Evolutionary conservation across 1,140 invertebrate species (phyloP), one percentile per base, ranked within the genome.

Genomic region (Olivierus martensii): DNA sequence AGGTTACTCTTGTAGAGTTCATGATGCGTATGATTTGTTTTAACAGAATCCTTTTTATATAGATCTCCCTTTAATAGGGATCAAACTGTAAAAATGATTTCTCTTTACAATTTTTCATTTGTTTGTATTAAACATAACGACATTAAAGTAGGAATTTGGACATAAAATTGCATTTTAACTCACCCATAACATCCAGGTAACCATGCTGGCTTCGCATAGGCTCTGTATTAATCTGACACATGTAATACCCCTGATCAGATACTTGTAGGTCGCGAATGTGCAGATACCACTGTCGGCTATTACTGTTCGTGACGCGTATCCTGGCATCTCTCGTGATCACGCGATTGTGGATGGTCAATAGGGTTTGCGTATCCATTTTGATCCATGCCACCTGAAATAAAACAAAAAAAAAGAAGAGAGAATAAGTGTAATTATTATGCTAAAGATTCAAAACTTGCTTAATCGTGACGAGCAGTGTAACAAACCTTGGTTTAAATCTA

Each of bases 201-300:
- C 87, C 90, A 59, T 86, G 87, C 66, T 90, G 86, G 18, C 52
- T 59, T 11, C 60, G 59, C 84, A 92, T 90, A 12, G 87, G 86
- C 60, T 88, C 87, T 1, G 91, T 92, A 70, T 95, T 95, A 63
- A 95, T 88, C 73, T 95, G 90, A 68, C 90, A 94, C 84, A 92
- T 91, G 72, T 95, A 95, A 35, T 83, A 76, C 21, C 91, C 91
- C 57, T 84, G 81, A 72, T 96, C 91, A 63, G 84, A 83, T 68
- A 91, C 82, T 57, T 89, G 81, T 19, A 93, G 84, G 62, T 91
- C 83, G 58, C 79, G 84, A 64, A 92, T 91, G 72, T 92, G 87
- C 61, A 92, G 77, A 69, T 83, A 87, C 63, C 63, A 64, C n/a
- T 64, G 58, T 3, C 58, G 48, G 18, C 58, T 38, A 28, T 87